Percentiles rank a stretch among this genome's conserved stretches.
Evolutionary conservation across 2,113 vertebrate species (phyloP).

Genomic region (Periophthalmus modestus): DNA sequence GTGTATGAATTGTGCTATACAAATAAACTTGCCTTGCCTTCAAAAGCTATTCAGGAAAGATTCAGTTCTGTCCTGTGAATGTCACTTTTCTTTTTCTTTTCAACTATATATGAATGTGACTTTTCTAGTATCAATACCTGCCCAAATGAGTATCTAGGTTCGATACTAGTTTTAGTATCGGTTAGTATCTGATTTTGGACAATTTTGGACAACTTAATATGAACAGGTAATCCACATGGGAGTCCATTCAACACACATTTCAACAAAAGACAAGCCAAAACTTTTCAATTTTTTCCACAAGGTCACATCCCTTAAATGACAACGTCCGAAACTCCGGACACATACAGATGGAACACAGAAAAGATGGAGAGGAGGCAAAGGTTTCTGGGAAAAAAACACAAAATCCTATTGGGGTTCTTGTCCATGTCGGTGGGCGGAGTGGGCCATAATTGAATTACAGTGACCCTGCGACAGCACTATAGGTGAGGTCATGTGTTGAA

Average conservation of each 20-base stretch:
- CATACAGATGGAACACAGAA: slow-evolving; percentile 22
- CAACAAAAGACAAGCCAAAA: slow-evolving; percentile 16
- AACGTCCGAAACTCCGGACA: slow-evolving; percentile 21
- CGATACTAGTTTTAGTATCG: too few relatives aligned
- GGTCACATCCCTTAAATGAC: slow-evolving; percentile 44
- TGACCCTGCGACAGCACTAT: slow-evolving; percentile 66
- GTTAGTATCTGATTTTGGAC: too few relatives aligned
- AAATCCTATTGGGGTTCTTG: slow-evolving; percentile 38
- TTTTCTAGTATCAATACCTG: too few relatives aligned
- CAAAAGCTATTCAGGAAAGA: too few relatives aligned
- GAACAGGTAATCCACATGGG: not conserved
- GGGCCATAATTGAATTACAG: slow-evolving; percentile 73
- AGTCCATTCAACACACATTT: not conserved
- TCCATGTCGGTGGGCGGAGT: slow-evolving; percentile 25
- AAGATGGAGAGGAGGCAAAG: slow-evolving; percentile 42
- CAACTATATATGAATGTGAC: too few relatives aligned
- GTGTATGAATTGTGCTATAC: too few relatives aligned
- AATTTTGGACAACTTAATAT: not conserved
- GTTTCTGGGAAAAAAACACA: slow-evolving; percentile 39
- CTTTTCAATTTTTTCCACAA: slow-evolving; percentile 27
- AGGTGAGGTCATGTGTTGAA: slow-evolving; percentile 70
- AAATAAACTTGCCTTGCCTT: too few relatives aligned
- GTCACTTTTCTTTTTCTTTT: too few relatives aligned
- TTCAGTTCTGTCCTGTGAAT: too few relatives aligned
- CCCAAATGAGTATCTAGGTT: too few relatives aligned